Percentiles rank a stretch among this genome's conserved stretches.
phyloP scores from a whole-genome alignment of 2,797 vertebrate species.

The Tokudaia tokunoshimensis region DNA sequence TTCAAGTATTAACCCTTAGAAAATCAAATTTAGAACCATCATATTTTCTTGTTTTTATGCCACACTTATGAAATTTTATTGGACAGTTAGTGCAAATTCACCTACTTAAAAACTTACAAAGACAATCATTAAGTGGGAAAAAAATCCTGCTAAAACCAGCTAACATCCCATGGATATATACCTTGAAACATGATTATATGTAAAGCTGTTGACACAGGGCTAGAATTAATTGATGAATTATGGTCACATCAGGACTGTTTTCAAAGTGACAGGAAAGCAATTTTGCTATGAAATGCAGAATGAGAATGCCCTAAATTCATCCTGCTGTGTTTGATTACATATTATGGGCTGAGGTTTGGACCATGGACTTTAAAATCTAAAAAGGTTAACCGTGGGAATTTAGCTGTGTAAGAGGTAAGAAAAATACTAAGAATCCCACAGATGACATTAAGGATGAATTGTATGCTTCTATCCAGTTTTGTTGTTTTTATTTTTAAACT shows the following conservation, averaged over 20 bases:
- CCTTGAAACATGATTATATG: rapidly evolving
- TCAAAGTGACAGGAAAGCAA: not conserved
- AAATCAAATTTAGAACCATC: not conserved
- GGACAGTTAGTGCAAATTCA: not conserved
- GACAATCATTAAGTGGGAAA: not conserved
- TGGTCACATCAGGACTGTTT: not conserved
- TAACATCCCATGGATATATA: not conserved
- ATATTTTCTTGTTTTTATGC: not conserved
- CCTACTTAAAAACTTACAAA: not conserved
- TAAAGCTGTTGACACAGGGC: not conserved
- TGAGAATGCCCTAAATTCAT: not conserved
- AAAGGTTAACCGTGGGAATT: not conserved
- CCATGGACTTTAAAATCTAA: not conserved
- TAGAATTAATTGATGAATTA: not conserved
- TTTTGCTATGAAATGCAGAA: not conserved
- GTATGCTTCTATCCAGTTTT: not conserved
- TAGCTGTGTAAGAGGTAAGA: not conserved
- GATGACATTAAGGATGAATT: not conserved
- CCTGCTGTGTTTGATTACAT: not conserved
- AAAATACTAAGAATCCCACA: not conserved
- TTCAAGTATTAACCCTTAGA: not conserved
- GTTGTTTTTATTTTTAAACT: not conserved
- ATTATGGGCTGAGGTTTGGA: not conserved
- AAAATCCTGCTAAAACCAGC: not conserved
- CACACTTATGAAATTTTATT: not conserved